These are phyloP conservation scores for Andrena fulva DNA, from an alignment of 2,888 invertebrate genomes.

Conservation along the genomic window DNA sequence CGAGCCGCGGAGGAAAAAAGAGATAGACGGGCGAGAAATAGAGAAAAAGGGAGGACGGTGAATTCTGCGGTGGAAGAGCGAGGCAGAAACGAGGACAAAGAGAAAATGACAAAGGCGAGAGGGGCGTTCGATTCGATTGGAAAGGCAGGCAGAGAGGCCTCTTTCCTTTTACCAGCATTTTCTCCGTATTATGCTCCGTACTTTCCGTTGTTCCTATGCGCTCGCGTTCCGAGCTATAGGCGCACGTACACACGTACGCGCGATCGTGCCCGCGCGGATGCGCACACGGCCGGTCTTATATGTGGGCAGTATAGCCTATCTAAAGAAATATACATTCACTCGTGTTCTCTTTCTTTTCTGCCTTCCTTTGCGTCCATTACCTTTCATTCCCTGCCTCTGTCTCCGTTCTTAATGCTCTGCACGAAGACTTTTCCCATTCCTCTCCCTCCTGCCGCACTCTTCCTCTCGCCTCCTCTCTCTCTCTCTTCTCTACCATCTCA, in stretches of 20 bases:
- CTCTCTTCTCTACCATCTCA: conserved; percentile 71
- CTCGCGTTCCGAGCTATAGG: conserved; percentile 35
- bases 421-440: conserved; percentile 56
- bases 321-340: conserved; percentile 41
- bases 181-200: conserved; percentile 79
- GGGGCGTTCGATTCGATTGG: conserved; percentile 81
- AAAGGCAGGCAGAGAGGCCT: conserved; percentile 80
- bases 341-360: conserved; percentile 65
- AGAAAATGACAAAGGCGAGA: conserved; percentile 80
- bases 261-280: conserved; percentile 22
- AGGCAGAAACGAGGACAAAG: conserved; percentile 80
- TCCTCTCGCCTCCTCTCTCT: not conserved
- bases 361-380: conserved; percentile 63
- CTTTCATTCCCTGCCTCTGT: conserved; percentile 55
- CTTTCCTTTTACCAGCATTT: conserved; percentile 80
- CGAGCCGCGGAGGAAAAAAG: conserved; percentile 36
- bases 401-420: conserved; percentile 55
- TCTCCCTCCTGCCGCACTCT: conserved; percentile 53
- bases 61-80: conserved; percentile 63
- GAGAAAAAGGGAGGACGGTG: conserved; percentile 59
- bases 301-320: conserved; percentile 34
- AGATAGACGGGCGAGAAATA: conserved; percentile 38
- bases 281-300: conserved; percentile 8
- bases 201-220: conserved; percentile 76
- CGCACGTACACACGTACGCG: conserved; percentile 4